These are phyloP conservation scores for Tringa solitaria DNA, from an alignment of 2,113 vertebrate species.

Conservation along the genomic window DNA sequence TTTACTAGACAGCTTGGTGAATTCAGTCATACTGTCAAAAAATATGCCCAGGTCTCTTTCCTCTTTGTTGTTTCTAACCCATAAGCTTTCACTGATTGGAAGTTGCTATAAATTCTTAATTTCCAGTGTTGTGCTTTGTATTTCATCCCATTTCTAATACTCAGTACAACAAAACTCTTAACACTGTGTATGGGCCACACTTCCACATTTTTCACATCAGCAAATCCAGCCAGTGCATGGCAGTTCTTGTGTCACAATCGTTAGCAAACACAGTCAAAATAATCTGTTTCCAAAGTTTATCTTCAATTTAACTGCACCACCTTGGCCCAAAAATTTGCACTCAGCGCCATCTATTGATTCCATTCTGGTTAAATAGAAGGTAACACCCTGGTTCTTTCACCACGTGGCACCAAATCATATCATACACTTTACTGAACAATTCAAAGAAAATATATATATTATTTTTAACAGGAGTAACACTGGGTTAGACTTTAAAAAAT, in stretches of 20 bases:
- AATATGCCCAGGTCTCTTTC: not conserved
- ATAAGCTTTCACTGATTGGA: not conserved
- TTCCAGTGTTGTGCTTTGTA: not conserved
- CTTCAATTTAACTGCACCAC: not conserved
- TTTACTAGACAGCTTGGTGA: not conserved
- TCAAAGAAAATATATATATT: not conserved
- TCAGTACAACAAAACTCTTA: not conserved
- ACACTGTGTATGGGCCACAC: rapidly evolving
- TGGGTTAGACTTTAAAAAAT: not conserved
- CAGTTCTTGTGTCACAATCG: not conserved
- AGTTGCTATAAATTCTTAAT: not conserved
- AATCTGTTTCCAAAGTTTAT: not conserved
- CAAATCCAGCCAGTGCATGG: not conserved
- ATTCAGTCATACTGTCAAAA: not conserved
- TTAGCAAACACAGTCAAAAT: not conserved
- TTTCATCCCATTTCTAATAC: not conserved
- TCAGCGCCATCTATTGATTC: slow-evolving; percentile 47
- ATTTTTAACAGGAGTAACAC: not conserved
- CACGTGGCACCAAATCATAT: not conserved
- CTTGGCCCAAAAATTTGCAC: not conserved
- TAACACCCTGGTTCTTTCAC: not conserved
- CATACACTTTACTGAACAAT: not conserved
- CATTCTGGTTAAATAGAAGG: not conserved
- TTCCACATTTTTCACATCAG: not conserved
- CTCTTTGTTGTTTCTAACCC: not conserved